Conservation (phyloP, 2,113 vertebrate genomes). For the Hirundichthys speculiger region DNA sequence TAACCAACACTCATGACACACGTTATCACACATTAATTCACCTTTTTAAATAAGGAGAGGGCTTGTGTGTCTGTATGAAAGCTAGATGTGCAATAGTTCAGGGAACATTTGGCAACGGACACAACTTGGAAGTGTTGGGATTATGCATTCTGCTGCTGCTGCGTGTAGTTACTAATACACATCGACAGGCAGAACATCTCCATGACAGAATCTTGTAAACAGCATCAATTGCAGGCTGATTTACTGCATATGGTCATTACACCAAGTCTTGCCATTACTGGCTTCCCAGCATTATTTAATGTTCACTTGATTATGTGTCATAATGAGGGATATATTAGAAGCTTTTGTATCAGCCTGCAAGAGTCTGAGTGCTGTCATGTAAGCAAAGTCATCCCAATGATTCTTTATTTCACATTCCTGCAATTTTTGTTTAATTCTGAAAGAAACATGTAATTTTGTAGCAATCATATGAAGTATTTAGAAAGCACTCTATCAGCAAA, state of each 20-base stretch:
- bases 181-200: slow-evolving; percentile 34
- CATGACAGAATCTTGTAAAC: slow-evolving; percentile 8
- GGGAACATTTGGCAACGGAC: slow-evolving; percentile 21
- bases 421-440: slow-evolving; percentile 16
- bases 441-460: slow-evolving; percentile 8
- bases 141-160: slow-evolving; percentile 41
- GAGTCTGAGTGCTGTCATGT: slow-evolving; percentile 1
- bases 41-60: slow-evolving; percentile 31
- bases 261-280: slow-evolving; percentile 14
- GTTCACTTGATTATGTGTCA: slow-evolving; percentile 5
- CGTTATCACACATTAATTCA: too few relatives aligned
- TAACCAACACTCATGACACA: not conserved
- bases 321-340: slow-evolving; percentile 1
- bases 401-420: slow-evolving; percentile 13
- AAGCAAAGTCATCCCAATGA: not conserved
- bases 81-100: not conserved
- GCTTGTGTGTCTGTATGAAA: not conserved
- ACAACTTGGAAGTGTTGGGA: slow-evolving; percentile 22
- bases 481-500: not conserved
- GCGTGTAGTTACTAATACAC: slow-evolving; percentile 27
- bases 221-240: not conserved
- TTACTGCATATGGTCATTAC: slow-evolving; percentile 20
- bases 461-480: slow-evolving; percentile 6
- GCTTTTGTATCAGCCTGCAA: not conserved
- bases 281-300: slow-evolving; percentile 17